Evolutionary conservation across 2,797 vertebrate genomes (phyloP).

Genomic region (Lycodopsis pacificus): DNA sequence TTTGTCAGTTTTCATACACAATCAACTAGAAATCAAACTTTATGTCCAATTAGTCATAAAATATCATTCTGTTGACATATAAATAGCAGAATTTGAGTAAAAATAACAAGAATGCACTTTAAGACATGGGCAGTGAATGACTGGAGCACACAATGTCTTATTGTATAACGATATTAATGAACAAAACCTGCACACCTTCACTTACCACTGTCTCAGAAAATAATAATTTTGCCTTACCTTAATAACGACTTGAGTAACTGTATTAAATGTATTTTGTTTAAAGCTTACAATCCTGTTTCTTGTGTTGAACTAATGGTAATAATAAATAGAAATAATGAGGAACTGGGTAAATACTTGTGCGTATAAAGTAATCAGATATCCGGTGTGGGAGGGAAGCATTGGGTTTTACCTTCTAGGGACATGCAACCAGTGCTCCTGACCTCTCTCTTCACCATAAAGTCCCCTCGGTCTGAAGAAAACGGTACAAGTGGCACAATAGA

Average conservation of each 20-base stretch:
- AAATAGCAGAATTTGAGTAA: background rate
- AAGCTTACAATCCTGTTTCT: background rate
- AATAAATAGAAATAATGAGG: background rate
- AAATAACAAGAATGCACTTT: background rate
- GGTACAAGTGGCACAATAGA: conserved; percentile 29
- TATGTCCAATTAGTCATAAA: background rate
- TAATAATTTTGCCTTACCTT: background rate
- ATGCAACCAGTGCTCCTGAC: conserved; percentile 64
- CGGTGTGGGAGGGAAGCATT: background rate
- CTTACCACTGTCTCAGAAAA: background rate
- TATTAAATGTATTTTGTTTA: background rate
- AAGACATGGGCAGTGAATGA: background rate
- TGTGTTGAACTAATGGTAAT: background rate
- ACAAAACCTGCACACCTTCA: background rate
- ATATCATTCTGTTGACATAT: background rate
- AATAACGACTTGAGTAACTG: background rate
- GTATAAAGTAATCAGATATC: background rate
- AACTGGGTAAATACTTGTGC: fast-evolving
- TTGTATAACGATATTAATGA: background rate
- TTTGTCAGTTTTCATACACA: background rate
- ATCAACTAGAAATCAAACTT: background rate
- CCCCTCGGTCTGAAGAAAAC: conserved; percentile 55
- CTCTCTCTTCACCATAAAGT: conserved; percentile 70
- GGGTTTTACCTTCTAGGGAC: conserved; percentile 62
- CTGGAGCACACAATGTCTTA: background rate